Evolutionary conservation across 1,140 invertebrate genomes (phyloP).

Genomic region (Cydia amplana): DNA sequence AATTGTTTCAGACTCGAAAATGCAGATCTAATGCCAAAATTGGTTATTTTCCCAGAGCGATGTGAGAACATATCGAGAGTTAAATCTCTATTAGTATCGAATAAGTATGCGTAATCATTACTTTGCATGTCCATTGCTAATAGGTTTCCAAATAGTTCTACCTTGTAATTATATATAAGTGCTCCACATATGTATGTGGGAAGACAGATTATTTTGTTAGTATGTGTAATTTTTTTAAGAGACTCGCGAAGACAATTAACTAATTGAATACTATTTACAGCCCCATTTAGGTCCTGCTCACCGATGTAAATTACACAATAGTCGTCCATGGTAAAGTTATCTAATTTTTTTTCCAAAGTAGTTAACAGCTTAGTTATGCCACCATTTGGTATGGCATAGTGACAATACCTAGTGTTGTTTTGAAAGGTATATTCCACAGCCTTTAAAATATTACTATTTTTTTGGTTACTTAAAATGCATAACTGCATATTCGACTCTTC

Average conservation of each 20-base stretch:
- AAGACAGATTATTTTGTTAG: not conserved
- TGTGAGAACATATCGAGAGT: not conserved
- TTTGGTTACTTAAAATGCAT: not conserved
- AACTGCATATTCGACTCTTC: too few species aligned
- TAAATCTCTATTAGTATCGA: not conserved
- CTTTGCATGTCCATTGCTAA: not conserved
- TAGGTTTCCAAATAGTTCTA: not conserved
- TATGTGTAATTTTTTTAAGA: not conserved
- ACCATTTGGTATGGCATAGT: not conserved
- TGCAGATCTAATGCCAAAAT: not conserved
- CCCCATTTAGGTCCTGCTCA: not conserved
- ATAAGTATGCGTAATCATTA: not conserved
- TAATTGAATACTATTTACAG: not conserved
- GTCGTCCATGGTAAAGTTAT: not conserved
- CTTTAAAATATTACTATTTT: not conserved
- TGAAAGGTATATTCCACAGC: not conserved
- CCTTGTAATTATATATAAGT: not conserved
- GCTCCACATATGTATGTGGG: not conserved
- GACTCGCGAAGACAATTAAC: not conserved
- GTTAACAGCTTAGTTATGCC: not conserved
- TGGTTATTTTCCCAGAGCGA: not conserved
- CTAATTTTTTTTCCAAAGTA: not conserved
- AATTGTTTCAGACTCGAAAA: not conserved
- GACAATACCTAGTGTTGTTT: not conserved
- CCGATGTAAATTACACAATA: not conserved